Conservation (phyloP, 2,113 vertebrate species). For the Raja brachyura region DNA sequence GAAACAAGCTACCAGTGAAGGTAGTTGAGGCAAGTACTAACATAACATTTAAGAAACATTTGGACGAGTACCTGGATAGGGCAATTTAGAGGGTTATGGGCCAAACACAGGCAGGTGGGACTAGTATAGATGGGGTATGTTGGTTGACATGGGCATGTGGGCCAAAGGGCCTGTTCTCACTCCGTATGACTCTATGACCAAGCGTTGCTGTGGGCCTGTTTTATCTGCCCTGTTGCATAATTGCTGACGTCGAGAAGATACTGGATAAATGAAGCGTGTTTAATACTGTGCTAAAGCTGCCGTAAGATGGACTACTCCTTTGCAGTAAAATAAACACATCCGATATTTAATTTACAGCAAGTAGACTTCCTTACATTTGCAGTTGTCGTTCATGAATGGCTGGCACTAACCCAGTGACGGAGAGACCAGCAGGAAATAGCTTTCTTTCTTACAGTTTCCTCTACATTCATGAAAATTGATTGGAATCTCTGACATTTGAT, state of each 20-base stretch:
- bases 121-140: too few relatives aligned
- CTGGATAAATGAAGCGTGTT: not conserved
- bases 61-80: too few relatives aligned
- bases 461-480: not conserved
- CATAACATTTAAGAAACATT: too few relatives aligned
- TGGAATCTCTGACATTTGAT: not conserved
- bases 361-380: not conserved
- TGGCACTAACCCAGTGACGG: not conserved
- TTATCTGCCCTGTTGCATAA: not conserved
- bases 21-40: too few relatives aligned
- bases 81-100: too few relatives aligned
- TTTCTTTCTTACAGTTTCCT: not conserved
- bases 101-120: too few relatives aligned
- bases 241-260: not conserved
- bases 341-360: not conserved
- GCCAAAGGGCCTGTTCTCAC: too few relatives aligned
- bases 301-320: not conserved
- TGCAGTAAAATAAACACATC: not conserved
- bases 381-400: not conserved
- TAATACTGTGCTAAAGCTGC: not conserved
- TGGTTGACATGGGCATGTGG: too few relatives aligned
- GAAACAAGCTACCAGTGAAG: too few relatives aligned
- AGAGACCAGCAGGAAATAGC: not conserved
- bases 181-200: too few relatives aligned
- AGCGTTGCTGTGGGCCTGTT: too few relatives aligned